Percentiles rank a stretch among this genome's conserved stretches.
phyloP scores from a whole-genome alignment of 2,888 invertebrate species.

The Chymomyza caudatula region DNA sequence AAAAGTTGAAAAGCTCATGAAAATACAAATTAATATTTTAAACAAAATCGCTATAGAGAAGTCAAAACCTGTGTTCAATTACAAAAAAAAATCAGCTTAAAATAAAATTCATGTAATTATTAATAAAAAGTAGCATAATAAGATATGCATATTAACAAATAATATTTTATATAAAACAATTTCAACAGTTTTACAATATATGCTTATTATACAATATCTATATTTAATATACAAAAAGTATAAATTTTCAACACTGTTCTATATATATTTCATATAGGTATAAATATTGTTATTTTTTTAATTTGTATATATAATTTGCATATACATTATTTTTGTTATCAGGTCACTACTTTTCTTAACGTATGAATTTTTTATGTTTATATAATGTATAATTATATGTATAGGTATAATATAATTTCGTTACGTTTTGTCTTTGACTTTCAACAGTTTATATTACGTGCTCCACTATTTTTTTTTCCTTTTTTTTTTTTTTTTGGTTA shows the following conservation, averaged over 20 bases:
- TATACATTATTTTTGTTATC: constrained; percentile 30
- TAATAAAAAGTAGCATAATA: too few species aligned
- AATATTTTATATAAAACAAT: neutral
- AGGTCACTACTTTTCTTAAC: constrained; percentile 68
- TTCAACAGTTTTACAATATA: neutral
- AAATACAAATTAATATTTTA: too few species aligned
- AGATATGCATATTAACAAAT: too few species aligned
- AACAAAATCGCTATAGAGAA: too few species aligned
- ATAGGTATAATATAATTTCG: constrained; percentile 2
- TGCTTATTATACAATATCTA: neutral
- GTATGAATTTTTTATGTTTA: neutral
- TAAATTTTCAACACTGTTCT: constrained; percentile 39
- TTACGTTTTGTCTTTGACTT: constrained; percentile 29
- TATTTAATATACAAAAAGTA: constrained; percentile 57
- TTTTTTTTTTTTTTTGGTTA: constrained; percentile 11
- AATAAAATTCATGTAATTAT: too few species aligned
- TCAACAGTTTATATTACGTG: constrained; percentile 9
- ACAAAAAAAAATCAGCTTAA: too few species aligned
- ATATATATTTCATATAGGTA: constrained; percentile 29
- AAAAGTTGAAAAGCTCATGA: too few species aligned
- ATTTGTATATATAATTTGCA: constrained; percentile 11
- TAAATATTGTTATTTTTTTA: constrained; percentile 26
- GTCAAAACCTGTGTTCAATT: too few species aligned
- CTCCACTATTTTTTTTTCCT: neutral
- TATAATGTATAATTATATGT: neutral